Percentiles rank a stretch among this genome's conserved stretches.
These are phyloP conservation scores for Drosophila fulvimacula DNA, from an alignment of 2,888 invertebrate species.

Conservation along the genomic window DNA sequence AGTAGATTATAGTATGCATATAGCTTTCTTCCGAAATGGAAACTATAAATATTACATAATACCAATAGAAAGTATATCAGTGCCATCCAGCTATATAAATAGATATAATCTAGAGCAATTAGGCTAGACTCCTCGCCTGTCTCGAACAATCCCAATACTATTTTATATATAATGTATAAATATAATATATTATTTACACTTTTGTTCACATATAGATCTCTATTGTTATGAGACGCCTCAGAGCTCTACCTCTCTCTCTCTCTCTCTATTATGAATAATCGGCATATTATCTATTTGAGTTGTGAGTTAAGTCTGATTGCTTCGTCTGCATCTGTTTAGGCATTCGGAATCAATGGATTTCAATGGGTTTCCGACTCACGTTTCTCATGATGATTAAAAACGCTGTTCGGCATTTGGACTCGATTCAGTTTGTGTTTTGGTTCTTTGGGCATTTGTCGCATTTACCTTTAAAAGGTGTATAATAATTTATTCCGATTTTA, in stretches of 20 bases:
- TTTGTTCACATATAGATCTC: too few species aligned
- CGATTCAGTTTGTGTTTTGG: slow-evolving; percentile 25
- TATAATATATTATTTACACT: too few species aligned
- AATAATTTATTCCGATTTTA: slow-evolving; percentile 80
- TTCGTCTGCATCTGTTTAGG: too few species aligned
- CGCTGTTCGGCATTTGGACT: slow-evolving; percentile 23
- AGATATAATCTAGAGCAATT: too few species aligned
- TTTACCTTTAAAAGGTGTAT: slow-evolving; percentile 61
- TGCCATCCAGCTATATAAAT: too few species aligned
- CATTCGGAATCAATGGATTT: neutral
- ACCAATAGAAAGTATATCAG: too few species aligned
- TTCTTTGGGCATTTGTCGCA: slow-evolving; percentile 58
- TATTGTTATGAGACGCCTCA: neutral
- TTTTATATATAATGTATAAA: too few species aligned
- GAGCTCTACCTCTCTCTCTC: too few species aligned
- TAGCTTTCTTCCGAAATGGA: too few species aligned
- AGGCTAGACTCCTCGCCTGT: too few species aligned
- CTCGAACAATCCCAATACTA: neutral
- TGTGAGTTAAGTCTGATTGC: neutral
- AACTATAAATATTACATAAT: too few species aligned
- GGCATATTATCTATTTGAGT: neutral
- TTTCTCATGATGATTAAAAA: slow-evolving; percentile 48
- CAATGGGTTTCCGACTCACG: slow-evolving; percentile 28
- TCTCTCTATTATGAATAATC: neutral
- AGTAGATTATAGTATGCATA: too few species aligned